A percentile compares a stretch with the other conserved stretches of the same genome.
phyloP scores from a whole-genome alignment of 1,140 invertebrate genomes.

The Ceratosolen fusciceps region DNA sequence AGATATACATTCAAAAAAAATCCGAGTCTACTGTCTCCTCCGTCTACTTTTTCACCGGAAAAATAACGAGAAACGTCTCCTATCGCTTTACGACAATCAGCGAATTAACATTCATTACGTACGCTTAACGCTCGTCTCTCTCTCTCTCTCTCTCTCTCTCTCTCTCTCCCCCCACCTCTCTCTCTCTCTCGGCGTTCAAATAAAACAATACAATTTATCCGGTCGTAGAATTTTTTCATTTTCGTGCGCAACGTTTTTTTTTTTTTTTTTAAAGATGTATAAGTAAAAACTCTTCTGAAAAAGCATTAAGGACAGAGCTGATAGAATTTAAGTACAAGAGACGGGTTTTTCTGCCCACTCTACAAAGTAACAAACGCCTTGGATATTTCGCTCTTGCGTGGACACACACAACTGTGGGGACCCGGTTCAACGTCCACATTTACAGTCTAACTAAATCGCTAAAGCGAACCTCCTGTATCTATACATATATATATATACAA shows the following conservation, averaged over 20 bases:
- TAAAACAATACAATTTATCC: slow-evolving; percentile 27
- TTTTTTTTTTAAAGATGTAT: background rate
- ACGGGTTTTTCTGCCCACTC: slow-evolving; percentile 16
- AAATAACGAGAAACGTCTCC: slow-evolving; percentile 1
- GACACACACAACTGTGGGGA: background rate
- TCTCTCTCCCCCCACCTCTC: too few species aligned
- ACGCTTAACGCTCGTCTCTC: slow-evolving; percentile 12
- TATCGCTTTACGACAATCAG: slow-evolving; percentile 4
- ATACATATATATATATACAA: background rate
- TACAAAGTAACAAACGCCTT: slow-evolving; percentile 14
- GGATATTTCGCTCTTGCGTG: background rate
- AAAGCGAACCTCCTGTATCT: background rate
- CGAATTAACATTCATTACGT: slow-evolving; percentile 31
- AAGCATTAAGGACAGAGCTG: slow-evolving; percentile 3
- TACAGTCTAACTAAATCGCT: background rate
- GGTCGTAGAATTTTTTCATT: background rate
- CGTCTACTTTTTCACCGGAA: background rate
- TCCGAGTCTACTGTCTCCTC: slow-evolving; percentile 12
- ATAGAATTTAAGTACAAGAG: slow-evolving; percentile 23
- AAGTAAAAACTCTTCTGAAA: slow-evolving; percentile 11
- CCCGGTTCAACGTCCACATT: slow-evolving; percentile 8
- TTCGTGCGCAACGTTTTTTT: background rate
- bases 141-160: too few species aligned
- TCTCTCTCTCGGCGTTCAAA: too few species aligned
- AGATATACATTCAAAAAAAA: slow-evolving; percentile 25